Evolutionary conservation across 2,113 vertebrate genomes (phyloP), one percentile per base, ranked within the genome.

Genomic region (Pongo abelii): DNA sequence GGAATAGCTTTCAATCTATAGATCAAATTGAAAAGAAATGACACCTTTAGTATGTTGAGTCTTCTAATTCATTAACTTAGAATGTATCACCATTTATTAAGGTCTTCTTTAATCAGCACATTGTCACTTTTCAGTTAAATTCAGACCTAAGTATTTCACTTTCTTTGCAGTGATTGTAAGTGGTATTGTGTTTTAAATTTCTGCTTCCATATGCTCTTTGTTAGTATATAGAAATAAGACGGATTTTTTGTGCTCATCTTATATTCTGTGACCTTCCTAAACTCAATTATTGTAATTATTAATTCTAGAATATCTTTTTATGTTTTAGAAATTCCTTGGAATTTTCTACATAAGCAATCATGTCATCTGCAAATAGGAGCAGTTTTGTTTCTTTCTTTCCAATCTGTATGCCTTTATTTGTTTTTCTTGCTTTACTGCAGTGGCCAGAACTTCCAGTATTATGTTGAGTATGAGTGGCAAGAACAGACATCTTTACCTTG

Each of bases 121-220:
- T 80, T 78, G 17, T 10, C 70, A 67, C 74, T 74, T 64, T 85
- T 77, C n/a, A 80, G 25, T 55, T 79, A 86, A 13, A 11, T 69
- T 85, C 93, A 79, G 52, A 22, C 32, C 27, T 35, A 38, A 78
- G 38, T 80, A 6, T 80, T 61, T 69, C 4, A 59, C 78, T 84
- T 89, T 89, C 50, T 61, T 93, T 89, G n/a, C 74, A 85, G 84
- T 90, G 84, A 72, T 7, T 70, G 20, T 79, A 93, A 84, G 48
- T 84, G 12, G 32, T 67, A 67, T 52, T 75, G 27, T 52, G 27
- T 81, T 88, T 75, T 75, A 70, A 70, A 67, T 72, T 25, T 87
- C 8, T 38, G 16, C 69, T 77, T 85, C 50, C 22, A 48, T 40
- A 50, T 77, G 2, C 57, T 78, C 27, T 46, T 57, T 84, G 40